Percentiles rank a stretch among this genome's conserved stretches.
phyloP scores from a whole-genome alignment of 2,888 invertebrate species.

The Latrodectus elegans region DNA sequence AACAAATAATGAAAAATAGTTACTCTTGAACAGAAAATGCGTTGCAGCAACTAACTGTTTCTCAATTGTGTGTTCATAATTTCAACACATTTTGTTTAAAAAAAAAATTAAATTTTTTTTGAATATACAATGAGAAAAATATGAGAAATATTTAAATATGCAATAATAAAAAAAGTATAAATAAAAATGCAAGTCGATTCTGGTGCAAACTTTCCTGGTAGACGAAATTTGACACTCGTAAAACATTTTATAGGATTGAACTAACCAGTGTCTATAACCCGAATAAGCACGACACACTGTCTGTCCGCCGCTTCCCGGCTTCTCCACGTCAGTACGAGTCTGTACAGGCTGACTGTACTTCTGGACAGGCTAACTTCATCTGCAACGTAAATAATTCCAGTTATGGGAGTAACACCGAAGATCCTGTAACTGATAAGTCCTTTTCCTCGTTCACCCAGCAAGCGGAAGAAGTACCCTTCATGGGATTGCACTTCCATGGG shows the following conservation, averaged over 20 bases:
- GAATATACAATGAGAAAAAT: no score
- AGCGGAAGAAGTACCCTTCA: constrained; percentile 55
- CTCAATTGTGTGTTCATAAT: no score
- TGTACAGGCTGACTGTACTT: constrained; percentile 7
- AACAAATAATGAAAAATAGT: no score
- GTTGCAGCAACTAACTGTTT: no score
- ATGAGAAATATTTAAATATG: no score
- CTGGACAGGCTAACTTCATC: constrained; percentile 39
- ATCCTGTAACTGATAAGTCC: not conserved
- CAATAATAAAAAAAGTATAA: no score
- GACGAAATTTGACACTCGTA: not conserved
- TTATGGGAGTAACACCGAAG: constrained; percentile 52
- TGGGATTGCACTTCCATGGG: constrained; percentile 55
- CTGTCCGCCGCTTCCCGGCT: constrained; percentile 30
- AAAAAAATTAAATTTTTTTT: no score
- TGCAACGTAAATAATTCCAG: constrained; percentile 56
- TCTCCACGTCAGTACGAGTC: constrained; percentile 36
- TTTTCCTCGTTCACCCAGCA: constrained; percentile 20
- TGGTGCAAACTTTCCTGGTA: no score
- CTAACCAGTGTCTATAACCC: constrained; percentile 45
- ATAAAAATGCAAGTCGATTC: no score
- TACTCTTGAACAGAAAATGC: no score
- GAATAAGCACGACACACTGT: constrained; percentile 14
- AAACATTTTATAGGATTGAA: not conserved
- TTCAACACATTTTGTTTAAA: no score